Percentiles rank a stretch among this genome's conserved stretches.
These are phyloP conservation scores for Vipera ursinii DNA, from an alignment of 2,797 vertebrate genomes.

Conservation along the genomic window DNA sequence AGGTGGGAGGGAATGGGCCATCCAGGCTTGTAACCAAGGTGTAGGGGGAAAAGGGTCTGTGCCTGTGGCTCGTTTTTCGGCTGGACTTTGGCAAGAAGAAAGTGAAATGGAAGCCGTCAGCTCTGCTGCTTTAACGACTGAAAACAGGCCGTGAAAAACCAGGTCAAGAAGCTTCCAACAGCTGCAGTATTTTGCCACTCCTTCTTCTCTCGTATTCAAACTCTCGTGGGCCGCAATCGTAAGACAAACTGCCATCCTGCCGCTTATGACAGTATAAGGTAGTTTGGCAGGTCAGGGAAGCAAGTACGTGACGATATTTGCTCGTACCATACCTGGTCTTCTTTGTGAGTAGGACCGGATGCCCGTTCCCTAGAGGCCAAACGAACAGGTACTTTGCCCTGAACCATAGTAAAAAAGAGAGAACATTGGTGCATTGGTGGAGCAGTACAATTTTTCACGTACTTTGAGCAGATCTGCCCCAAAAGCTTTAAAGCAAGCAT, in stretches of 20 bases:
- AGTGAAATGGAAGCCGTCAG: not conserved
- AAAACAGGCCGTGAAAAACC: too few relatives aligned
- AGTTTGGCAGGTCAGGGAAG: fast-evolving
- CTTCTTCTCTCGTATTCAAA: not conserved
- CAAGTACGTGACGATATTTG: not conserved
- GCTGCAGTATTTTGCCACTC: not conserved
- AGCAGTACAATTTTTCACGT: not conserved
- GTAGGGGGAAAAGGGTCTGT: not conserved
- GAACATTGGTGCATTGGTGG: not conserved
- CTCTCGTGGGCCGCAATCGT: not conserved
- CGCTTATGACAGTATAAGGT: fast-evolving
- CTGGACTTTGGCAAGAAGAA: not conserved
- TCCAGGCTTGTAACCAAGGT: not conserved
- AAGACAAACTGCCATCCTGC: not conserved
- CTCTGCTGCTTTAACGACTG: not conserved
- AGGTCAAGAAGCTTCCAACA: not conserved
- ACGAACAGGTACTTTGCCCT: too few relatives aligned
- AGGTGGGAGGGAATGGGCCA: fast-evolving
- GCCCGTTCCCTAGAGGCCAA: not conserved
- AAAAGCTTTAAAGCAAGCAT: not conserved
- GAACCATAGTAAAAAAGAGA: too few relatives aligned
- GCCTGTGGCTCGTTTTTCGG: not conserved
- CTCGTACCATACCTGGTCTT: too few relatives aligned
- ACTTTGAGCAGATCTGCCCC: not conserved
- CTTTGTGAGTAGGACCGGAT: not conserved